Conservation (phyloP, 2,797 vertebrate species). For the Pampus argenteus region DNA sequence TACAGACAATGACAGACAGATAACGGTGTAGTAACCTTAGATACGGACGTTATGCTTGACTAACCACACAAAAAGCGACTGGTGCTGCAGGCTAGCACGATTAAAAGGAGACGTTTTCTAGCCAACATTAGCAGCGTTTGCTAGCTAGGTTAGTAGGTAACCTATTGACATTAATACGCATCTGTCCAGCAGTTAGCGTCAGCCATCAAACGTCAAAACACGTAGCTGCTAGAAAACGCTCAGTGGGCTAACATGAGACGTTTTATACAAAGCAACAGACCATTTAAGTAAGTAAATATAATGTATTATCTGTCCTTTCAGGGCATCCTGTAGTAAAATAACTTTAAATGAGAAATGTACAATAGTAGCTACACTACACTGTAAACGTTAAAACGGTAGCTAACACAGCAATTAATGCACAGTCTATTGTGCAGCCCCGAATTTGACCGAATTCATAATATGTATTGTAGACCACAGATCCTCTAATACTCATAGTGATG, state of each 20-base stretch:
- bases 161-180: constrained; percentile 56
- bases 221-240: constrained; percentile 51
- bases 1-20: constrained; percentile 59
- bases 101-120: constrained; percentile 39
- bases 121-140: constrained; percentile 62
- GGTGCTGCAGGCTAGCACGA: constrained; percentile 1
- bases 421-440: too few relatives aligned
- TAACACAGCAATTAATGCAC: not conserved
- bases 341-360: constrained; percentile 32
- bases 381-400: not conserved
- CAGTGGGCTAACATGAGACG: constrained; percentile 40
- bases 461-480: constrained; percentile 9
- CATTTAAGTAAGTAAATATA: not conserved
- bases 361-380: not conserved
- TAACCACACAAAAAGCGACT: not conserved
- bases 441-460: not conserved
- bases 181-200: constrained; percentile 52
- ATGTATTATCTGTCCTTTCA: not conserved
- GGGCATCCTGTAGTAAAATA: not conserved
- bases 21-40: constrained; percentile 35
- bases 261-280: constrained; percentile 16
- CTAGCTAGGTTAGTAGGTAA: constrained; percentile 62
- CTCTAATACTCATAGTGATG: constrained; percentile 33
- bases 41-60: constrained; percentile 16
- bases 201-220: constrained; percentile 65